phyloP scores from a whole-genome alignment of 1,140 invertebrate species.

The Diuraphis noxia region DNA sequence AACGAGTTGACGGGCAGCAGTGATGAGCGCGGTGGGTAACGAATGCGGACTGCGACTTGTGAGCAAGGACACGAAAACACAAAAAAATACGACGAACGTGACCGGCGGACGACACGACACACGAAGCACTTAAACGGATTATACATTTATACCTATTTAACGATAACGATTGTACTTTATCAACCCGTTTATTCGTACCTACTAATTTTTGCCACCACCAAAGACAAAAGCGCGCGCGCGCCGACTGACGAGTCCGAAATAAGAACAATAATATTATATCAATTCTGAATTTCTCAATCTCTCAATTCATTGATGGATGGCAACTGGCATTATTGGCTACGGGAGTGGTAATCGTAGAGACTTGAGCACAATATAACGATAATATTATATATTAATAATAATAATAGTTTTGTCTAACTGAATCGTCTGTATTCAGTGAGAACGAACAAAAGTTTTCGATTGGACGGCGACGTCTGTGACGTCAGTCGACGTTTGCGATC shows the following conservation, averaged over 20 bases:
- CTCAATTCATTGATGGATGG: too few relatives aligned
- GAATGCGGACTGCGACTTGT: too few relatives aligned
- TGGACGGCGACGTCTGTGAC: background rate
- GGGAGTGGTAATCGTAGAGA: background rate
- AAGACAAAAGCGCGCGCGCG: background rate
- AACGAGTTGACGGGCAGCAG: background rate
- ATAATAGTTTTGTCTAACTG: too few relatives aligned
- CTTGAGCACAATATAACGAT: too few relatives aligned
- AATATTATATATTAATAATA: too few relatives aligned
- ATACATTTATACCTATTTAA: too few relatives aligned
- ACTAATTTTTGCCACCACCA: background rate
- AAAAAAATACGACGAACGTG: background rate
- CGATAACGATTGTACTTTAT: background rate
- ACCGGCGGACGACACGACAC: background rate
- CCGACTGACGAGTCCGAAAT: background rate
- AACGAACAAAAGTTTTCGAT: background rate
- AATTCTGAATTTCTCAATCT: too few relatives aligned
- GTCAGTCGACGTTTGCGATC: background rate
- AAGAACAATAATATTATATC: too few relatives aligned
- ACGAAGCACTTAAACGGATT: background rate
- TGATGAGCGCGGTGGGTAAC: too few relatives aligned
- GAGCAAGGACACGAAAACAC: background rate
- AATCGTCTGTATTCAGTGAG: background rate
- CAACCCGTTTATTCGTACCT: background rate
- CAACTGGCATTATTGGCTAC: too few relatives aligned